Percentiles rank a stretch among this genome's conserved stretches.
Evolutionary conservation across 2,113 vertebrate species (phyloP).

Genomic region (Podocnemis expansa): DNA sequence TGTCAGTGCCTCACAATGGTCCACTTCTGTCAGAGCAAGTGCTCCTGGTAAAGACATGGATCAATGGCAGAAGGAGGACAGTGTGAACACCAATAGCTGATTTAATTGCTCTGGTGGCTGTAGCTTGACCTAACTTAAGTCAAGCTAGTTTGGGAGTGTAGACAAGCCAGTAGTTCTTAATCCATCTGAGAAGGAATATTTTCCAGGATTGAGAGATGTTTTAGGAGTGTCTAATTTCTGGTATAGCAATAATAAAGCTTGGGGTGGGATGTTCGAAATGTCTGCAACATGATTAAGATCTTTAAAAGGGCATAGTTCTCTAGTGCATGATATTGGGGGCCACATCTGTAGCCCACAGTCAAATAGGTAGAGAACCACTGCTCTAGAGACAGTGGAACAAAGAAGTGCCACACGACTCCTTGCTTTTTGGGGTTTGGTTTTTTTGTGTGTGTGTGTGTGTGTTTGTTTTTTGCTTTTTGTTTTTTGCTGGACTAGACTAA

Average conservation of each 20-base stretch:
- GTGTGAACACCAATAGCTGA: neutral
- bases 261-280: neutral
- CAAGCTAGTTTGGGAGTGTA: neutral
- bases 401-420: too few species aligned
- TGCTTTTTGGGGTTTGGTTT: too few species aligned
- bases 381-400: neutral
- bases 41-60: neutral
- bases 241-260: neutral
- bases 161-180: neutral
- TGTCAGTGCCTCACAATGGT: neutral
- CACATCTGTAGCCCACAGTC: too few species aligned
- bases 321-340: neutral
- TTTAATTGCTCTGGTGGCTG: neutral
- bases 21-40: neutral
- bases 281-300: neutral
- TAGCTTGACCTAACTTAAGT: neutral
- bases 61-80: neutral
- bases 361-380: too few species aligned
- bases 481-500: too few species aligned
- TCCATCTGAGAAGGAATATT: fast-evolving
- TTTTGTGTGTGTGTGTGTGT: too few species aligned
- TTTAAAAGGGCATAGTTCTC: neutral
- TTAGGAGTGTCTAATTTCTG: neutral
- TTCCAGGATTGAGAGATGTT: neutral
- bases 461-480: too few species aligned